These are phyloP conservation scores for Hylyphantes graminicola DNA, from an alignment of 1,140 invertebrate genomes.

Conservation along the genomic window DNA sequence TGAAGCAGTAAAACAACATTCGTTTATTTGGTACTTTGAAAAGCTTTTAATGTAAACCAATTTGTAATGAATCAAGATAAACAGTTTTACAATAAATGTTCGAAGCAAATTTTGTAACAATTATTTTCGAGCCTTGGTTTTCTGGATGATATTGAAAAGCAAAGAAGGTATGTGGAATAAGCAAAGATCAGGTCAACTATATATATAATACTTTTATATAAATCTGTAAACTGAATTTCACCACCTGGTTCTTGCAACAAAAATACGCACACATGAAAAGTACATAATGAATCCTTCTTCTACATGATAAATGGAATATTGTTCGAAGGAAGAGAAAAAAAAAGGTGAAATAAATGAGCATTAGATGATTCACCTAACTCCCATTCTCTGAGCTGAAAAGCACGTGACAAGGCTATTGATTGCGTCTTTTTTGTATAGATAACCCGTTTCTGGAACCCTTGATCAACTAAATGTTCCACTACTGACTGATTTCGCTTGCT, in stretches of 20 bases:
- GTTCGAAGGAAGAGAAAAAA: slow-evolving; percentile 7
- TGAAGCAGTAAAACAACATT: too few relatives aligned
- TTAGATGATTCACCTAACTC: slow-evolving; percentile 42
- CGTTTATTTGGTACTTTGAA: too few relatives aligned
- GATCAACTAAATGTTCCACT: slow-evolving; percentile 28
- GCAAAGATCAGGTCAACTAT: too few relatives aligned
- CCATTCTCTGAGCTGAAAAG: slow-evolving; percentile 8
- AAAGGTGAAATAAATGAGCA: slow-evolving; percentile 28
- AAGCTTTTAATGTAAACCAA: too few relatives aligned
- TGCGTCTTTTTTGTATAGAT: slow-evolving; percentile 37
- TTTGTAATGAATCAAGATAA: too few relatives aligned
- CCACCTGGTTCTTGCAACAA: not conserved
- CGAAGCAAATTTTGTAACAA: too few relatives aligned
- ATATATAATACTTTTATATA: too few relatives aligned
- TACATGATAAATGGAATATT: slow-evolving; percentile 38
- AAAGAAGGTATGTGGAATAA: too few relatives aligned
- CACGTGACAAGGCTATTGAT: slow-evolving; percentile 49
- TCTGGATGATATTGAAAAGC: too few relatives aligned
- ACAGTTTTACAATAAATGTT: too few relatives aligned
- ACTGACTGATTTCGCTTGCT: slow-evolving; percentile 6
- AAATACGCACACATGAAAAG: not conserved
- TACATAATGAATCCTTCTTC: slow-evolving; percentile 37
- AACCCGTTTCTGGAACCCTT: slow-evolving; percentile 1
- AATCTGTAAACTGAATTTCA: not conserved
- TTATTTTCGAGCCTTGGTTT: too few relatives aligned